A percentile compares a stretch with the other conserved stretches of the same genome.
Conservation (phyloP, 2,888 invertebrate species). For the Zaprionus lineosus region DNA sequence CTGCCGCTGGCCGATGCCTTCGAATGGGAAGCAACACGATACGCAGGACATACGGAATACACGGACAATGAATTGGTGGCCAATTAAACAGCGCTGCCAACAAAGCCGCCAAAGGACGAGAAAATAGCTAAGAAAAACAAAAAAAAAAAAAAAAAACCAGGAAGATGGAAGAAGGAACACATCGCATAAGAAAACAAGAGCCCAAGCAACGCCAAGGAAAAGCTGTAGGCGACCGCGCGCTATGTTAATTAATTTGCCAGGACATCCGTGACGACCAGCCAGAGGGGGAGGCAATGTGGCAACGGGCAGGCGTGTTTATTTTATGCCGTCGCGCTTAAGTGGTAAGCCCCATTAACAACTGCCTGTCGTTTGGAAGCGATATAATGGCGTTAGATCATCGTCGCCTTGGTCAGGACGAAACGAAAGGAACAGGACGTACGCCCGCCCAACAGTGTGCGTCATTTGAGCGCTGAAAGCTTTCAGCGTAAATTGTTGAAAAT, state of each 20-base stretch:
- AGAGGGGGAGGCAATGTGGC: neutral
- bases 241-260: conserved; percentile 80
- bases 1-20: conserved; percentile 53
- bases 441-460: conserved; percentile 51
- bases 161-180: neutral
- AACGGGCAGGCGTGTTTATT: conserved; percentile 64
- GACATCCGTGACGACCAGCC: conserved; percentile 58
- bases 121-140: conserved; percentile 28
- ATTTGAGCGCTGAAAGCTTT: conserved; percentile 77
- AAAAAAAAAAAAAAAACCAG: conserved; percentile 8
- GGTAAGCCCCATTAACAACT: conserved; percentile 79
- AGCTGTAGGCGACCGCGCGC: conserved; percentile 53
- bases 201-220: conserved; percentile 8
- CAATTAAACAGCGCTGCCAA: conserved; percentile 63
- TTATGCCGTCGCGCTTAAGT: conserved; percentile 77
- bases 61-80: conserved; percentile 31
- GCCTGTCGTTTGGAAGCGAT: conserved; percentile 74
- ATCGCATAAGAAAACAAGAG: too few relatives aligned
- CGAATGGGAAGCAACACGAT: neutral
- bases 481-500: conserved; percentile 78
- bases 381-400: conserved; percentile 78
- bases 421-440: conserved; percentile 1
- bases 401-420: conserved; percentile 53
- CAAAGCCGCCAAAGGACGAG: conserved; percentile 57
- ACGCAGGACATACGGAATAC: conserved; percentile 14